Conservation (phyloP, 2,113 vertebrate species). For the Ctenomys sociabilis region DNA sequence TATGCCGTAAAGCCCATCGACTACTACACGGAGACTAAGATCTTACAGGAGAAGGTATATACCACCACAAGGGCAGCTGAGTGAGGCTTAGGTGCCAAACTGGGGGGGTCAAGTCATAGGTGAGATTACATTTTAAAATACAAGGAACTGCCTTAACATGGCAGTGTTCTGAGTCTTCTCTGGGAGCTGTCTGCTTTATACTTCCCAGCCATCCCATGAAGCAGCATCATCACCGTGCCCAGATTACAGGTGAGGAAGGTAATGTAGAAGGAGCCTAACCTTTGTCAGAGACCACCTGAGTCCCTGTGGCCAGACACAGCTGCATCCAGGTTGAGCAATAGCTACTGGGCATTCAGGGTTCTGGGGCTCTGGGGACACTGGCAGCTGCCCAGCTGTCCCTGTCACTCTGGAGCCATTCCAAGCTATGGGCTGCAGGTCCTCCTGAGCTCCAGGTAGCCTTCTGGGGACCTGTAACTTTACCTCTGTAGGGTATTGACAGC, state of each 20-base stretch:
- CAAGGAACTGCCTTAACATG: not conserved
- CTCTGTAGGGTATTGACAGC: not conserved
- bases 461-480: not conserved
- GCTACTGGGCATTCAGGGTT: not conserved
- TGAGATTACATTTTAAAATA: constrained; percentile 4
- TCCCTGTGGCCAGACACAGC: not conserved
- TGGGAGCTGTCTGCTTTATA: not conserved
- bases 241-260: not conserved
- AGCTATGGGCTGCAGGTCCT: too few relatives aligned
- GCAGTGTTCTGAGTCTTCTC: not conserved
- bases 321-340: not conserved
- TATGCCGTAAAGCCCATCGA: constrained; percentile 95
- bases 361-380: not conserved
- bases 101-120: not conserved
- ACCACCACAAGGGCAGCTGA: not conserved
- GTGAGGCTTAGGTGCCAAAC: not conserved
- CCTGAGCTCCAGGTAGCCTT: not conserved
- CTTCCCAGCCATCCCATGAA: not conserved
- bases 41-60: constrained; percentile 95
- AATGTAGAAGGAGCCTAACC: not conserved
- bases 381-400: not conserved
- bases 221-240: not conserved
- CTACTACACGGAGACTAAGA: constrained; percentile 98
- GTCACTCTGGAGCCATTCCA: too few relatives aligned
- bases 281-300: not conserved